Evolutionary conservation across 35 echinoderm and acorn worm genomes (phyloP).

Genomic region (Apostichopus californicus): DNA sequence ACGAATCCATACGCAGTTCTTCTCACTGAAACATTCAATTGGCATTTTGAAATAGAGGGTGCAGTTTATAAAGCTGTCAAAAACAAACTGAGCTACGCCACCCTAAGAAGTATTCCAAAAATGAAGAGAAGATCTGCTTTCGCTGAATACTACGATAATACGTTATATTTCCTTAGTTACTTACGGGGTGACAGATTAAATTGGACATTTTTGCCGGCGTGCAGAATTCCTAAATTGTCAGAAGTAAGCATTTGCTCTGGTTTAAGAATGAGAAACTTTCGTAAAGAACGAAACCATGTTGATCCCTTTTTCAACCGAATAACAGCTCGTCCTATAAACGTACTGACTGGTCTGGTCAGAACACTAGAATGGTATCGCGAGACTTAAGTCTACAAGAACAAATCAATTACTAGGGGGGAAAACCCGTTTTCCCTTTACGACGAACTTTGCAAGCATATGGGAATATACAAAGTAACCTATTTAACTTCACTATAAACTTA

Average conservation of each 20-base stretch:
- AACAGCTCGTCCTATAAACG: slow-evolving; percentile 42
- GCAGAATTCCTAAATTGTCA: not conserved
- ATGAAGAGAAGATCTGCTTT: too few relatives aligned
- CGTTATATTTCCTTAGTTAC: slow-evolving; percentile 49
- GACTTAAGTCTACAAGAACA: not conserved
- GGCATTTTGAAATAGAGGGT: not conserved
- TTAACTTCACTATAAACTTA: too few relatives aligned
- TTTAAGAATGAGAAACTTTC: slow-evolving; percentile 68
- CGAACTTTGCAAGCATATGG: too few relatives aligned
- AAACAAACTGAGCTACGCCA: not conserved
- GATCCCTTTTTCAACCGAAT: slow-evolving; percentile 53
- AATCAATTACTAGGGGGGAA: too few relatives aligned
- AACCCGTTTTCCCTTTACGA: too few relatives aligned
- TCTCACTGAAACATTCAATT: slow-evolving; percentile 54
- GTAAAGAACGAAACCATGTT: slow-evolving; percentile 52
- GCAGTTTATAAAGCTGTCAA: not conserved
- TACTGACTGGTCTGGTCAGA: slow-evolving; percentile 25
- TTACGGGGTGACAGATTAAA: slow-evolving; percentile 50
- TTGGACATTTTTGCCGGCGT: not conserved
- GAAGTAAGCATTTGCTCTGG: slow-evolving; percentile 41
- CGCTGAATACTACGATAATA: slow-evolving; percentile 73
- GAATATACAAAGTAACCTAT: too few relatives aligned
- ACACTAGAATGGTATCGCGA: slow-evolving; percentile 73
- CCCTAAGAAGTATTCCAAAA: not conserved
- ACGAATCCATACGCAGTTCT: slow-evolving; percentile 63